A percentile compares a stretch with the other conserved stretches of the same genome.
Conservation (phyloP, 2,113 vertebrate genomes). For the Heterochromis multidens region DNA sequence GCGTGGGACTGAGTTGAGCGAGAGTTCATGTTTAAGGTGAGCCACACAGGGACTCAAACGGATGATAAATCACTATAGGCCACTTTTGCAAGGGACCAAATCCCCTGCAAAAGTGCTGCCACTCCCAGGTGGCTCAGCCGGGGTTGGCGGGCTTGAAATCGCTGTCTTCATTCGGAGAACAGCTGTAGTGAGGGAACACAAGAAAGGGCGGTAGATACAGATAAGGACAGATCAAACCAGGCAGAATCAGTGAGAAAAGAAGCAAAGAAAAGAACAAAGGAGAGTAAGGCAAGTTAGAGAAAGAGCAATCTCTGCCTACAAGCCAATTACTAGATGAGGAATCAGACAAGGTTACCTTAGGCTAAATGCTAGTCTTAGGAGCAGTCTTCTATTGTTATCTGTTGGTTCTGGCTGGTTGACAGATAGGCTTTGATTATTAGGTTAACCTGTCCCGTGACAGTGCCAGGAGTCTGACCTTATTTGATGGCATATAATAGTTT, state of each 20-base stretch:
- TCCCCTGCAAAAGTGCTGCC: slow-evolving; percentile 18
- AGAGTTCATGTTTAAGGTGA: slow-evolving; percentile 39
- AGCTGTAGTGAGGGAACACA: background rate
- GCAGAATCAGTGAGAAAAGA: background rate
- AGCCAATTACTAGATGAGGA: slow-evolving; percentile 38
- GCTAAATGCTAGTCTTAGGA: slow-evolving; percentile 49
- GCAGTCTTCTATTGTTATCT: slow-evolving; percentile 41
- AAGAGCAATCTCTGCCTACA: background rate
- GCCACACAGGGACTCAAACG: slow-evolving; percentile 18
- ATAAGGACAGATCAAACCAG: background rate
- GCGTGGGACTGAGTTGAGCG: background rate
- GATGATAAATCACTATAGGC: slow-evolving; percentile 45
- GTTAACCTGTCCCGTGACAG: slow-evolving; percentile 36
- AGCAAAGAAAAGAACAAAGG: slow-evolving; percentile 22
- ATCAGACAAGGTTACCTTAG: slow-evolving; percentile 37
- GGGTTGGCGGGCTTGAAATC: slow-evolving; percentile 20
- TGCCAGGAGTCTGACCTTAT: slow-evolving; percentile 1
- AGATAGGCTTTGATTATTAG: slow-evolving; percentile 32
- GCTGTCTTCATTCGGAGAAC: slow-evolving; percentile 22
- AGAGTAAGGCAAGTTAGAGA: background rate
- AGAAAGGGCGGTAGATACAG: background rate
- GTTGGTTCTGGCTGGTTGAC: slow-evolving; percentile 4
- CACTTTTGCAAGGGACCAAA: too few relatives aligned
- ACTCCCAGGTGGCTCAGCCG: slow-evolving; percentile 17
- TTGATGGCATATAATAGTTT: background rate